These are phyloP conservation scores for Drosophila suboccidentalis DNA, from an alignment of 2,888 invertebrate genomes.

Conservation along the genomic window DNA sequence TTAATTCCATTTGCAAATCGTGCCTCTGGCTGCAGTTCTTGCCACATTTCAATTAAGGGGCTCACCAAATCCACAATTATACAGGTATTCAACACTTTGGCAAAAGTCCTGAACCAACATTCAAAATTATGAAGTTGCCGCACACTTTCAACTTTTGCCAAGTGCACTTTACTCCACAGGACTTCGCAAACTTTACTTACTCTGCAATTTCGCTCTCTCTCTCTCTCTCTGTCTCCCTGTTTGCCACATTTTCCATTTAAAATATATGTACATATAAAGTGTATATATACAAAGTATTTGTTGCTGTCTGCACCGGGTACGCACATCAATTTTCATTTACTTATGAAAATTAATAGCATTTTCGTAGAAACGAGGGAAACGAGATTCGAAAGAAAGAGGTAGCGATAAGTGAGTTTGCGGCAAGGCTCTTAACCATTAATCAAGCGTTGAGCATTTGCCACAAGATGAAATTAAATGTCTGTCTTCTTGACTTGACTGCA, in stretches of 20 bases:
- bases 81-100: constrained; percentile 16
- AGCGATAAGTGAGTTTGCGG: constrained; percentile 15
- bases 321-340: constrained; percentile 57
- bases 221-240: neutral
- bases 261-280: neutral
- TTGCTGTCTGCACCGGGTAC: constrained; percentile 9
- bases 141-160: constrained; percentile 13
- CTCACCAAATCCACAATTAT: constrained; percentile 1
- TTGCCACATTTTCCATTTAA: constrained; percentile 1
- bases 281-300: constrained; percentile 1
- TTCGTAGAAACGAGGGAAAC: constrained; percentile 19
- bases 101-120: constrained; percentile 15
- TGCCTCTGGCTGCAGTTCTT: neutral
- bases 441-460: constrained; percentile 35
- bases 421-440: constrained; percentile 43
- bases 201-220: constrained; percentile 1
- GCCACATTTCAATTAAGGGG: constrained; percentile 27
- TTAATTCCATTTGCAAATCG: neutral
- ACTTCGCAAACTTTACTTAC: constrained; percentile 16
- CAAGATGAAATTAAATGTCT: constrained; percentile 45
- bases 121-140: constrained; percentile 4
- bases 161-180: constrained; percentile 21
- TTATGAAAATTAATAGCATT: constrained; percentile 65
- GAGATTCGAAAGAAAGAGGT: constrained; percentile 6
- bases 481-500: constrained; percentile 19